phyloP scores from a whole-genome alignment of 2,888 invertebrate species.

The Ormyrus nitidulus region DNA sequence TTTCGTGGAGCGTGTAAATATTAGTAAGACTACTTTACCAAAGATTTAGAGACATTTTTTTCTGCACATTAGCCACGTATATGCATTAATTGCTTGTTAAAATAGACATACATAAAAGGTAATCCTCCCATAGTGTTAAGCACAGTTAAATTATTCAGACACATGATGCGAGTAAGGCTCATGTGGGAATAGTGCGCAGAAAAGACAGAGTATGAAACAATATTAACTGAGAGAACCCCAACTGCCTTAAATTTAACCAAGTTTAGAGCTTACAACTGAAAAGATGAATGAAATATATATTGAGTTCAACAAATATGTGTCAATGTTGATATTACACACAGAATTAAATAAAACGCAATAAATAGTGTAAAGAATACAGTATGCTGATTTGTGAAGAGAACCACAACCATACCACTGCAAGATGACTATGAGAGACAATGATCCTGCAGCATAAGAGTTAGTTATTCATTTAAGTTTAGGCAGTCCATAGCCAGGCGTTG shows the following conservation, averaged over 20 bases:
- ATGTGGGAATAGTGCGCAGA: constrained; percentile 42
- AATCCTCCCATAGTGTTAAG: constrained; percentile 42
- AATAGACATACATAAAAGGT: constrained; percentile 33
- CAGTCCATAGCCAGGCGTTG: constrained; percentile 50
- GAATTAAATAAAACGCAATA: constrained; percentile 40
- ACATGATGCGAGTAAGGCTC: constrained; percentile 23
- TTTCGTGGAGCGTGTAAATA: constrained; percentile 52
- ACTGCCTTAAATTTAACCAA: constrained; percentile 7
- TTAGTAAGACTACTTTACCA: constrained; percentile 46
- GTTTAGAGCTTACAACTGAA: constrained; percentile 22
- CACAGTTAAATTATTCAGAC: constrained; percentile 37
- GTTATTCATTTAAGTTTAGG: constrained; percentile 37
- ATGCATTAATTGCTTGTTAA: constrained; percentile 53
- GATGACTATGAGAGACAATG: constrained; percentile 37
- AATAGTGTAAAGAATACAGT: constrained; percentile 29
- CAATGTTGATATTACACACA: constrained; percentile 38
- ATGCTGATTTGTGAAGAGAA: constrained; percentile 49
- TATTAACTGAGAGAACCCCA: constrained; percentile 43
- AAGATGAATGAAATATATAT: constrained; percentile 34
- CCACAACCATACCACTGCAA: constrained; percentile 51
- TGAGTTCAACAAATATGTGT: constrained; percentile 36
- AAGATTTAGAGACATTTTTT: constrained; percentile 11
- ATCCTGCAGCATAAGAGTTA: constrained; percentile 51
- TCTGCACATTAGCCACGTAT: constrained; percentile 53
- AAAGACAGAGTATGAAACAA: constrained; percentile 36